A percentile compares a stretch with the other conserved stretches of the same genome.
These are phyloP conservation scores for Acrocephalus arundinaceus DNA, from an alignment of 2,113 vertebrate genomes.

Conservation along the genomic window DNA sequence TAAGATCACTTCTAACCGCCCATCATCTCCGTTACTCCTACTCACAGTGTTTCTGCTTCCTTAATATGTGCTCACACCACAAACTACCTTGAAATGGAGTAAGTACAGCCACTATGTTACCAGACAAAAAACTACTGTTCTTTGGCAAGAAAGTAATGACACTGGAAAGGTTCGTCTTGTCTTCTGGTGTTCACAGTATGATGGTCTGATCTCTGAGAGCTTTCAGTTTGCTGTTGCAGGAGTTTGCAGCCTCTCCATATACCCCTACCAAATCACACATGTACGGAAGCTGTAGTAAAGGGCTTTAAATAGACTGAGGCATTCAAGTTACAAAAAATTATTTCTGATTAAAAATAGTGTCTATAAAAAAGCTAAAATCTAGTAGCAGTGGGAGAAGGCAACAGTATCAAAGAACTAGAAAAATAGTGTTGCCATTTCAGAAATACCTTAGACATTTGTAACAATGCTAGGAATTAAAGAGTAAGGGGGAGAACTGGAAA, in stretches of 20 bases:
- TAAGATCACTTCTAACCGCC: background rate
- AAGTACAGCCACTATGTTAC: background rate
- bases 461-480: background rate
- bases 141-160: background rate
- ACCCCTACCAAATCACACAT: background rate
- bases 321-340: background rate
- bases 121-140: background rate
- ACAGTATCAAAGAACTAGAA: background rate
- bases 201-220: background rate
- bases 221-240: background rate
- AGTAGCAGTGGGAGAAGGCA: background rate
- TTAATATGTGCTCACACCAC: background rate
- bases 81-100: fast-evolving
- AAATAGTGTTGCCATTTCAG: background rate
- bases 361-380: background rate
- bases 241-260: background rate
- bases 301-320: background rate
- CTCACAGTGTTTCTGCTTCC: background rate
- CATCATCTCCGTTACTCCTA: background rate
- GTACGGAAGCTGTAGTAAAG: background rate
- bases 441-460: background rate
- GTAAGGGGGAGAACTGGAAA: background rate
- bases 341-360: background rate
- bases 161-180: background rate
- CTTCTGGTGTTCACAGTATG: background rate